Percentiles rank a stretch among this genome's conserved stretches.
Evolutionary conservation across 2,888 invertebrate species (phyloP).

Genomic region (Cephus pulcher): DNA sequence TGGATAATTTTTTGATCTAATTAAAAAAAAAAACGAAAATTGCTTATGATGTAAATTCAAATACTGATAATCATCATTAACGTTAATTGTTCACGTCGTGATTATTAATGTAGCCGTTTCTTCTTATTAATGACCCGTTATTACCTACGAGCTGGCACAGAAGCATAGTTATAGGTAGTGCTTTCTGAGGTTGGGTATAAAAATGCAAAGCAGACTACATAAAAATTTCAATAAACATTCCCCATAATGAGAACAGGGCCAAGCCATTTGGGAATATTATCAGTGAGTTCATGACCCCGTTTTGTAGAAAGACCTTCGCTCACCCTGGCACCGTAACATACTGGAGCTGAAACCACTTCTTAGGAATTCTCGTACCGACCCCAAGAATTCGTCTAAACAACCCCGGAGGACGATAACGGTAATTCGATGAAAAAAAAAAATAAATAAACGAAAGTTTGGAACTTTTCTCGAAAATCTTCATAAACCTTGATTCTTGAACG

Average conservation of each 20-base stretch:
- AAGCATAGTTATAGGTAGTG: constrained; percentile 2
- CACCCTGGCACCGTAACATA: background rate
- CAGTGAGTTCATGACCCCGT: constrained; percentile 11
- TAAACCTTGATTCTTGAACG: too few relatives aligned
- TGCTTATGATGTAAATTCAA: background rate
- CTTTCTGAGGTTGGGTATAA: constrained; percentile 23
- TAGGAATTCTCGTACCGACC: too few relatives aligned
- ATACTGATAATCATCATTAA: background rate
- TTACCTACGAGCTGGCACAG: constrained; percentile 8
- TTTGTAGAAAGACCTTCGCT: background rate
- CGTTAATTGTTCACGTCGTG: background rate
- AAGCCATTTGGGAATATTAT: constrained; percentile 10
- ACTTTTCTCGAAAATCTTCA: too few relatives aligned
- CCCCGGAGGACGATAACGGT: too few relatives aligned
- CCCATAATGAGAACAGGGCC: constrained; percentile 12
- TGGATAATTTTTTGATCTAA: background rate
- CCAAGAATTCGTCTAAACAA: too few relatives aligned
- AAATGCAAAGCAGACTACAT: constrained; percentile 42
- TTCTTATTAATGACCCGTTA: background rate
- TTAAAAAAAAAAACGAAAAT: background rate
- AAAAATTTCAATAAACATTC: constrained; percentile 43
- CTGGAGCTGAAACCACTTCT: background rate
- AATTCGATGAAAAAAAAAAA: too few relatives aligned
- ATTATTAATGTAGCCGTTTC: background rate
- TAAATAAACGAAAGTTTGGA: too few relatives aligned